phyloP scores from a whole-genome alignment of 2,797 vertebrate genomes.

The Brachymystax lenok region DNA sequence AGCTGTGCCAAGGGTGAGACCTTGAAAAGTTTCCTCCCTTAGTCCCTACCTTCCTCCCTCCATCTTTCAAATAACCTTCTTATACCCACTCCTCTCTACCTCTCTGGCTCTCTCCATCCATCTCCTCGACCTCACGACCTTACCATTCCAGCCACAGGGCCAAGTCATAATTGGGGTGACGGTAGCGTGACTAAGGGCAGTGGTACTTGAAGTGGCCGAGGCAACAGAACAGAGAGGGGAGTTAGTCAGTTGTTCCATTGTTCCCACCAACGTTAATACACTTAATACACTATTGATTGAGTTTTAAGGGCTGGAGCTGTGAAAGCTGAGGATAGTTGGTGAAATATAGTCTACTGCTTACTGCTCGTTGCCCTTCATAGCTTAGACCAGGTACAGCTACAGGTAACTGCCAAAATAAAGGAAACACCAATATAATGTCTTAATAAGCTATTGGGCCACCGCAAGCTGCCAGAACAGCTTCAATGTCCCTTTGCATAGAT shows the following conservation, averaged over 20 bases:
- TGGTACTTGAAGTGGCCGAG: conserved; percentile 35
- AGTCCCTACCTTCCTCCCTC: neutral
- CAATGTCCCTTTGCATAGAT: too few species aligned
- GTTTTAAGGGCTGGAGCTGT: neutral
- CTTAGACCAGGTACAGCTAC: neutral
- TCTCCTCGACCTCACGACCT: neutral
- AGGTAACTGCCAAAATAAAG: too few species aligned
- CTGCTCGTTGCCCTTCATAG: neutral
- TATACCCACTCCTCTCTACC: neutral
- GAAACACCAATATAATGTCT: too few species aligned
- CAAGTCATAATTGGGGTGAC: conserved; percentile 23
- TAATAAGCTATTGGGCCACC: too few species aligned
- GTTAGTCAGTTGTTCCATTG: neutral
- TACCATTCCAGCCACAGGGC: neutral
- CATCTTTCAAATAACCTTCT: conserved; percentile 21
- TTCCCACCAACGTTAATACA: neutral
- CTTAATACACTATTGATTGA: neutral
- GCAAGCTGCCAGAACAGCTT: too few species aligned
- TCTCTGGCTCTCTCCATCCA: neutral
- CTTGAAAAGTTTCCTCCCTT: conserved; percentile 31
- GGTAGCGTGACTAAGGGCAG: conserved; percentile 12
- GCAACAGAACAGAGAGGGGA: neutral
- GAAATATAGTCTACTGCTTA: neutral
- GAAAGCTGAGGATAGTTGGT: neutral
- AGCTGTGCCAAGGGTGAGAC: conserved; percentile 88